A percentile compares a stretch with the other conserved stretches of the same genome.
Evolutionary conservation across 1,140 invertebrate species (phyloP).

Genomic region (Bombus sylvicola): DNA sequence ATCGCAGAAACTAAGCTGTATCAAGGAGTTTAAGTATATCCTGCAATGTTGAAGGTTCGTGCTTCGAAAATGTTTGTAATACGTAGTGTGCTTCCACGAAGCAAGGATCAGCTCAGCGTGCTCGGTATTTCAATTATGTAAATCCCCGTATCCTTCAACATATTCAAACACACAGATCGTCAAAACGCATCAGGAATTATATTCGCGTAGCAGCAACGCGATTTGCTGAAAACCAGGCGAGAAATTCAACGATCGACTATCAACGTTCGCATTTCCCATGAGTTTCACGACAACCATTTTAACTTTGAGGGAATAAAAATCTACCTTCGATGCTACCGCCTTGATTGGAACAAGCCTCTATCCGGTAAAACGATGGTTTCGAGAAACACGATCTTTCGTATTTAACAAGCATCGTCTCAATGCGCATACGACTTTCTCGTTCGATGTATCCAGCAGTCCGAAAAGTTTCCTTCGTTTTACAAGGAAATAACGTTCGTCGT

Average conservation of each 20-base stretch:
- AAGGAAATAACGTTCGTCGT: too few species aligned
- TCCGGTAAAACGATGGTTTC: too few species aligned
- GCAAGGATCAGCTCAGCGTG: background rate
- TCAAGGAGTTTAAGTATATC: background rate
- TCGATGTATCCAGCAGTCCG: too few species aligned
- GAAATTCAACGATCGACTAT: background rate
- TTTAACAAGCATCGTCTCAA: too few species aligned
- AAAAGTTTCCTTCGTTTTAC: too few species aligned
- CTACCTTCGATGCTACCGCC: too few species aligned
- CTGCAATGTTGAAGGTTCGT: too few species aligned
- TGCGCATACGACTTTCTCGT: too few species aligned
- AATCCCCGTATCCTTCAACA: background rate
- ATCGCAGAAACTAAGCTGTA: background rate
- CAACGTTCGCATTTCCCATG: background rate
- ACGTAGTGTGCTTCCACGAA: background rate
- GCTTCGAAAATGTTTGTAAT: background rate
- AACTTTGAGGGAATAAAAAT: background rate
- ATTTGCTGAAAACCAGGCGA: background rate
- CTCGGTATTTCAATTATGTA: conserved; percentile 3
- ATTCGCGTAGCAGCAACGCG: background rate
- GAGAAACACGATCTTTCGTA: too few species aligned
- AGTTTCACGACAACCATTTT: background rate
- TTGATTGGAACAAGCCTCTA: accelerated
- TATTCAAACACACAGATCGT: background rate
- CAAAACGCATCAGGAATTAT: background rate